These are phyloP conservation scores for Cenopis cana DNA, from an alignment of 2,888 invertebrate genomes.

Conservation along the genomic window DNA sequence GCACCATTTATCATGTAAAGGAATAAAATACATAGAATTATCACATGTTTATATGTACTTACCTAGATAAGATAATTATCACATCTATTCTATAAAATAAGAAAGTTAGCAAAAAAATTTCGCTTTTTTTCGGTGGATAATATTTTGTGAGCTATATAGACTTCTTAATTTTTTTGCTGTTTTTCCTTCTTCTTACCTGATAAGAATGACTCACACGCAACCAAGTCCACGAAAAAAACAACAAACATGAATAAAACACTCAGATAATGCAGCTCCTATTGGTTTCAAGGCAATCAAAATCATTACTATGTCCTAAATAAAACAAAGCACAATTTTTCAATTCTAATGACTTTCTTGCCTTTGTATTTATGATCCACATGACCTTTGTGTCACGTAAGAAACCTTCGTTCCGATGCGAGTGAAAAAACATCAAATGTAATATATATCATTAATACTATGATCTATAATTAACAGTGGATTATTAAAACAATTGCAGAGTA, in stretches of 20 bases:
- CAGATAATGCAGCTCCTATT: constrained; percentile 24
- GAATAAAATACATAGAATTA: too few relatives aligned
- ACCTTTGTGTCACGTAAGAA: constrained; percentile 25
- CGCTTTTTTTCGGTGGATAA: not conserved
- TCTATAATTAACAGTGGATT: constrained; percentile 27
- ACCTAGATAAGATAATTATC: too few relatives aligned
- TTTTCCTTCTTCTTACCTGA: not conserved
- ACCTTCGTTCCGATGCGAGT: constrained; percentile 6
- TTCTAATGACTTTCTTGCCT: constrained; percentile 38
- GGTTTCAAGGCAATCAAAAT: constrained; percentile 41
- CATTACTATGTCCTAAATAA: constrained; percentile 36
- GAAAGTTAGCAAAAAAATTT: not conserved
- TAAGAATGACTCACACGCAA: not conserved
- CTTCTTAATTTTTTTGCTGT: not conserved
- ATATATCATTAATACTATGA: constrained; percentile 24
- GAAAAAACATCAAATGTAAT: constrained; percentile 6
- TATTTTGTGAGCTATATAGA: not conserved
- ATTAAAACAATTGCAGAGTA: constrained; percentile 1
- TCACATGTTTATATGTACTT: too few relatives aligned
- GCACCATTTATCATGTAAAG: not conserved
- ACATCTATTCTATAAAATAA: too few relatives aligned
- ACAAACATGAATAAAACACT: not conserved
- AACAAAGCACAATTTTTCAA: constrained; percentile 28
- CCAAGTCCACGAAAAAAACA: too few relatives aligned
- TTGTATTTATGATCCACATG: constrained; percentile 34